A percentile compares a stretch with the other conserved stretches of the same genome.
Conservation (phyloP, 2,113 vertebrate genomes). For the Amphilophus citrinellus region DNA sequence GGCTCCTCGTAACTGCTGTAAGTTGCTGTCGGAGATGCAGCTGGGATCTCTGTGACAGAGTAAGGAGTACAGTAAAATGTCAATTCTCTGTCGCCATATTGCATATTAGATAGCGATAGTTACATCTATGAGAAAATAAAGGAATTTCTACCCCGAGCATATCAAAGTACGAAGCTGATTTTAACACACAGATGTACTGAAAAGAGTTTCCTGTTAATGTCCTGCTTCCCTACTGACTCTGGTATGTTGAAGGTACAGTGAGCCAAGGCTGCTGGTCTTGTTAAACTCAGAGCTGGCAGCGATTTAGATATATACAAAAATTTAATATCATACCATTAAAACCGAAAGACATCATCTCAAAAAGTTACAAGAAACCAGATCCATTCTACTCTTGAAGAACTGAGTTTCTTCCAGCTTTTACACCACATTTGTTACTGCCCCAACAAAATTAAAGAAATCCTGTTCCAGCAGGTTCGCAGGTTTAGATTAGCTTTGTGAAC, state of each 20-base stretch:
- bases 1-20: conserved; percentile 93
- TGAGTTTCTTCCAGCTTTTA: conserved; percentile 60
- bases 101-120: background rate
- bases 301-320: conserved; percentile 44
- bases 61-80: conserved; percentile 24
- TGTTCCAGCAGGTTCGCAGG: conserved; percentile 52
- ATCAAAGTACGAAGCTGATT: conserved; percentile 9
- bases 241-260: conserved; percentile 27
- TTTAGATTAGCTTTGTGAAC: conserved; percentile 52
- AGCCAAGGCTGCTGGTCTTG: conserved; percentile 47
- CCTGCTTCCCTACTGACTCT: conserved; percentile 24
- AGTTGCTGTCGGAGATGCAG: conserved; percentile 87
- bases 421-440: conserved; percentile 64
- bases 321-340: conserved; percentile 65
- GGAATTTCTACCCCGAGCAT: background rate
- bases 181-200: conserved; percentile 29
- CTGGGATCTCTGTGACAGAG: conserved; percentile 88
- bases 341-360: conserved; percentile 62
- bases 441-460: conserved; percentile 55
- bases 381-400: conserved; percentile 21
- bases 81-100: background rate
- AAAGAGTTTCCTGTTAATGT: conserved; percentile 43
- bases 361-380: conserved; percentile 67
- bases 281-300: conserved; percentile 67
- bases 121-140: background rate